Percentiles rank a stretch among this genome's conserved stretches.
Evolutionary conservation across 2,888 invertebrate genomes (phyloP).

Genomic region (Folsomia manolachei): DNA sequence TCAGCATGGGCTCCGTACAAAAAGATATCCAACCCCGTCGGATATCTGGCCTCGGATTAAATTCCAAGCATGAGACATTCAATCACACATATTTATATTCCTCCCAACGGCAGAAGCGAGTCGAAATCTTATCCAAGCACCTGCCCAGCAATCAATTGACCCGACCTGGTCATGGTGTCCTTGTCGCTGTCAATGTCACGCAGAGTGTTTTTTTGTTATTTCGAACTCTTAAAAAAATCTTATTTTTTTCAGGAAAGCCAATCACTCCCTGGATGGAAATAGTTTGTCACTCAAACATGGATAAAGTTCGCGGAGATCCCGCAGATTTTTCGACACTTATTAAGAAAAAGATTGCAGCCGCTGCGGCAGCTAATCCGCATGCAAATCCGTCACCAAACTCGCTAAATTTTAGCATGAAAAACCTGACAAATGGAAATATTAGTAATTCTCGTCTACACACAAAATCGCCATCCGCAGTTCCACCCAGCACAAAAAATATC

Average conservation of each 20-base stretch:
- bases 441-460: no score
- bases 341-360: background rate
- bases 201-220: background rate
- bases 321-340: background rate
- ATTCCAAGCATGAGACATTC: background rate
- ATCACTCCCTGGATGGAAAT: no score
- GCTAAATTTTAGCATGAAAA: background rate
- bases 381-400: background rate
- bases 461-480: background rate
- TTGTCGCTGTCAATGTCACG: no score
- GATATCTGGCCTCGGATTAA: background rate
- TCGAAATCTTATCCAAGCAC: background rate
- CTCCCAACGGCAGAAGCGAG: background rate
- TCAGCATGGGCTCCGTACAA: background rate
- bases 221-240: no score
- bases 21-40: no score
- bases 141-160: background rate
- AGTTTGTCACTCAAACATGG: no score
- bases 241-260: no score
- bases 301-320: background rate
- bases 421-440: no score
- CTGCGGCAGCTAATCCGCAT: background rate
- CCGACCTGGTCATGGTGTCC: background rate
- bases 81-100: background rate
- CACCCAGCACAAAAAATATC: conserved; percentile 26